A percentile compares a stretch with the other conserved stretches of the same genome.
These are phyloP conservation scores for Synanthedon myopaeformis DNA, from an alignment of 2,888 invertebrate species.

Conservation along the genomic window DNA sequence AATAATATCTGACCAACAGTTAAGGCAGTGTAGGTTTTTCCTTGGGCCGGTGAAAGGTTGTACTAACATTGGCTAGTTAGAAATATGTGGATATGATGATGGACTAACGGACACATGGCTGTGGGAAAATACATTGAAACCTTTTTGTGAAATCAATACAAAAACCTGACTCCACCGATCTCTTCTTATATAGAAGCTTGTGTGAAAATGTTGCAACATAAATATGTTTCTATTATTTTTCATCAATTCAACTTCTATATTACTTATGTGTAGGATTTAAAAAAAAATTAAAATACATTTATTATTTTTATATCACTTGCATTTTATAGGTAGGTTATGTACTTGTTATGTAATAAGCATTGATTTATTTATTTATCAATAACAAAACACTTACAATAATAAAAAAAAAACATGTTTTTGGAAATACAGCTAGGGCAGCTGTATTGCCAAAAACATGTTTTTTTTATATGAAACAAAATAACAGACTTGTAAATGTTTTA, in stretches of 20 bases:
- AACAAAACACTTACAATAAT: too few relatives aligned
- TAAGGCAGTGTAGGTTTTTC: constrained; percentile 65
- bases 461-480: too few relatives aligned
- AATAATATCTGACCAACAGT: constrained; percentile 50
- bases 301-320: too few relatives aligned
- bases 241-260: not conserved
- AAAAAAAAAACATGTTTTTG: too few relatives aligned
- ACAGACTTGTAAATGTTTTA: too few relatives aligned
- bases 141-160: constrained; percentile 34
- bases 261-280: too few relatives aligned
- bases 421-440: too few relatives aligned
- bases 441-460: too few relatives aligned
- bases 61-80: constrained; percentile 40
- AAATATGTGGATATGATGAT: constrained; percentile 56
- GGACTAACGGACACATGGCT: constrained; percentile 34
- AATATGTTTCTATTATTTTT: not conserved
- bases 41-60: constrained; percentile 59
- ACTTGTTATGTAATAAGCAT: too few relatives aligned
- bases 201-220: not conserved
- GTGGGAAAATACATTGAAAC: constrained; percentile 20
- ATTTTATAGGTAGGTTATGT: too few relatives aligned
- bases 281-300: too few relatives aligned
- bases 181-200: not conserved
- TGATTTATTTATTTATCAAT: too few relatives aligned
- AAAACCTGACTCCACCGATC: constrained; percentile 11